These are phyloP conservation scores for Acronicta alni DNA, from an alignment of 2,888 invertebrate genomes.

Conservation along the genomic window DNA sequence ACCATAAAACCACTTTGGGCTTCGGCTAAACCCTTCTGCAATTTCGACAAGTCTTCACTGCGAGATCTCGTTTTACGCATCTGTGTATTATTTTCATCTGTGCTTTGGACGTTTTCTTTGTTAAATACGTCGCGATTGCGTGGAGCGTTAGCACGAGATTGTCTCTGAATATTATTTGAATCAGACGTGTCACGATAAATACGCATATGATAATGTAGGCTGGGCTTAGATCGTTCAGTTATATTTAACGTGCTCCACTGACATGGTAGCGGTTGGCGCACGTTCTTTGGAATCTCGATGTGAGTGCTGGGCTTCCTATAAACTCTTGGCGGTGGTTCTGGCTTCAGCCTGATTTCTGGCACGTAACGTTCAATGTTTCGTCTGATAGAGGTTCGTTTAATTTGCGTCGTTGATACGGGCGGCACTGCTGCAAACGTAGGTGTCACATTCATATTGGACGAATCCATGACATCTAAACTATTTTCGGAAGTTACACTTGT, in stretches of 20 bases:
- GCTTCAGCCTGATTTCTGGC: slow-evolving; percentile 82
- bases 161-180: slow-evolving; percentile 62
- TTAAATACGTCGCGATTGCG: slow-evolving; percentile 78
- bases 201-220: slow-evolving; percentile 87
- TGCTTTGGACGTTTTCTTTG: slow-evolving; percentile 66
- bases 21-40: slow-evolving; percentile 80
- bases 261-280: slow-evolving; percentile 77
- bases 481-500: slow-evolving; percentile 89
- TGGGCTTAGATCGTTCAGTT: slow-evolving; percentile 83
- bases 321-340: slow-evolving; percentile 83
- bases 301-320: slow-evolving; percentile 85
- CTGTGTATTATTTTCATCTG: slow-evolving; percentile 60
- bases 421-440: slow-evolving; percentile 84
- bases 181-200: slow-evolving; percentile 81
- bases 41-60: slow-evolving; percentile 84
- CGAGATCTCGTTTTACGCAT: slow-evolving; percentile 80
- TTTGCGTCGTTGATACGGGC: slow-evolving; percentile 82
- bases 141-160: slow-evolving; percentile 72
- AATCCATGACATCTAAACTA: slow-evolving; percentile 87
- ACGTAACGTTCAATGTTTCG: slow-evolving; percentile 81
- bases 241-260: slow-evolving; percentile 87
- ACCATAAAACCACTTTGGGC: slow-evolving; percentile 86
- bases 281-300: slow-evolving; percentile 84
- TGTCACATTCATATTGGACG: slow-evolving; percentile 86
- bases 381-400: slow-evolving; percentile 86